A percentile compares a stretch with the other conserved stretches of the same genome.
Evolutionary conservation across 2,888 invertebrate genomes (phyloP).

Genomic region (Copidosoma aretas): DNA sequence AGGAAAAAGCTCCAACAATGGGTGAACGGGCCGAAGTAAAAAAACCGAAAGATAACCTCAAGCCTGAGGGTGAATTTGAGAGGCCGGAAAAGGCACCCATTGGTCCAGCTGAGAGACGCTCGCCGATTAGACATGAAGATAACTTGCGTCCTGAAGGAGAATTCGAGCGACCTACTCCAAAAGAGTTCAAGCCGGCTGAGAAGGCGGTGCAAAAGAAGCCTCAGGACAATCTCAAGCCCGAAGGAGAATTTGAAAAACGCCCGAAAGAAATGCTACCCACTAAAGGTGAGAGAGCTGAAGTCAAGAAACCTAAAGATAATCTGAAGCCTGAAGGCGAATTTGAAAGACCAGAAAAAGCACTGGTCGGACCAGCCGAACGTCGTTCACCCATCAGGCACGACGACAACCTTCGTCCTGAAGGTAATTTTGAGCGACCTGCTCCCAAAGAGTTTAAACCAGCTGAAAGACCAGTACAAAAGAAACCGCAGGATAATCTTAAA

Average conservation of each 20-base stretch:
- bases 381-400: conserved; percentile 55
- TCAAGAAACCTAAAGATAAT: conserved; percentile 61
- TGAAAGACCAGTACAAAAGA: conserved; percentile 59
- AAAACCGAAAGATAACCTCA: conserved; percentile 67
- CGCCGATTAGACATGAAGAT: conserved; percentile 63
- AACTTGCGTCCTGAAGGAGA: conserved; percentile 65
- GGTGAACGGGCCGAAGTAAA: conserved; percentile 58
- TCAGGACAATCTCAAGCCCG: conserved; percentile 61
- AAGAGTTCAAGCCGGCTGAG: conserved; percentile 61
- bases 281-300: conserved; percentile 57
- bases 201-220: conserved; percentile 66
- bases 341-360: conserved; percentile 55
- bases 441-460: conserved; percentile 61
- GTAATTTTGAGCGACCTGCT: conserved; percentile 65
- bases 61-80: conserved; percentile 68
- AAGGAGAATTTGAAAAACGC: conserved; percentile 39
- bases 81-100: conserved; percentile 50
- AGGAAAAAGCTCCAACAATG: conserved; percentile 63
- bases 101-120: conserved; percentile 51
- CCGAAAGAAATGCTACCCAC: conserved; percentile 46
- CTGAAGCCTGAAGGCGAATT: conserved; percentile 61
- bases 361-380: conserved; percentile 63
- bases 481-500: conserved; percentile 60
- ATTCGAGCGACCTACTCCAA: conserved; percentile 54
- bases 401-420: conserved; percentile 63